A percentile compares a stretch with the other conserved stretches of the same genome.
phyloP scores from a whole-genome alignment of 2,888 invertebrate genomes.

The Chromoteleia sp. region DNA sequence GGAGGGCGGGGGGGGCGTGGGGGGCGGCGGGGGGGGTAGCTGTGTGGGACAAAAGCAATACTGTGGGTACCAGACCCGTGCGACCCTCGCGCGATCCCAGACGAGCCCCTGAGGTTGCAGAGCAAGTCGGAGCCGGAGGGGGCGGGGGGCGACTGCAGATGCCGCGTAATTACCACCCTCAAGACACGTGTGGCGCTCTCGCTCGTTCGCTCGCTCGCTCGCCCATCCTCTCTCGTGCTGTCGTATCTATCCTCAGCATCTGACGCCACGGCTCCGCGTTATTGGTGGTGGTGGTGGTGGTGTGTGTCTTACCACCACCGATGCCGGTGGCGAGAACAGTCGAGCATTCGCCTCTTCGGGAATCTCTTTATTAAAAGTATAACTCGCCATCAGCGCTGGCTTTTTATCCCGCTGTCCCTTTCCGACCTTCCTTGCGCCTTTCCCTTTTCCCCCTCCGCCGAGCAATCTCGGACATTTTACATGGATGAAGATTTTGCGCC shows the following conservation, averaged over 20 bases:
- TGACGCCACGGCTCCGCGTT: slow-evolving; percentile 66
- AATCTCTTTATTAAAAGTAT: slow-evolving; percentile 83
- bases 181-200: slow-evolving; percentile 83
- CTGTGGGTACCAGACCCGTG: slow-evolving; percentile 83
- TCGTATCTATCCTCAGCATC: slow-evolving; percentile 72
- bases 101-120: slow-evolving; percentile 81
- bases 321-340: slow-evolving; percentile 55
- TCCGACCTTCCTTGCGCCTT: slow-evolving; percentile 25
- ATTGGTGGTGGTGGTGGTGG: slow-evolving; percentile 63
- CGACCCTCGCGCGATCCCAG: slow-evolving; percentile 73
- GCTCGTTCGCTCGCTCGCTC: slow-evolving; percentile 67
- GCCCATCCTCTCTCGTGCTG: slow-evolving; percentile 69
- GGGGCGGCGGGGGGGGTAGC: slow-evolving; percentile 75
- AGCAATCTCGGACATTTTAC: slow-evolving; percentile 26
- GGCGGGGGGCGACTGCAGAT: slow-evolving; percentile 82
- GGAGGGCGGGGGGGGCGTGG: slow-evolving; percentile 74
- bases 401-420: slow-evolving; percentile 51
- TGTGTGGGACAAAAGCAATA: slow-evolving; percentile 85
- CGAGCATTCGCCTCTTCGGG: slow-evolving; percentile 72
- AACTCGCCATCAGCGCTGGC: slow-evolving; percentile 75
- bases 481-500: slow-evolving; percentile 32
- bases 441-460: slow-evolving; percentile 10
- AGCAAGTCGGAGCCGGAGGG: slow-evolving; percentile 79
- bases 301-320: slow-evolving; percentile 55
- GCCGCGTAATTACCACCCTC: slow-evolving; percentile 85